Conservation (phyloP, 2,888 invertebrate genomes). For the Colletes collaris region DNA sequence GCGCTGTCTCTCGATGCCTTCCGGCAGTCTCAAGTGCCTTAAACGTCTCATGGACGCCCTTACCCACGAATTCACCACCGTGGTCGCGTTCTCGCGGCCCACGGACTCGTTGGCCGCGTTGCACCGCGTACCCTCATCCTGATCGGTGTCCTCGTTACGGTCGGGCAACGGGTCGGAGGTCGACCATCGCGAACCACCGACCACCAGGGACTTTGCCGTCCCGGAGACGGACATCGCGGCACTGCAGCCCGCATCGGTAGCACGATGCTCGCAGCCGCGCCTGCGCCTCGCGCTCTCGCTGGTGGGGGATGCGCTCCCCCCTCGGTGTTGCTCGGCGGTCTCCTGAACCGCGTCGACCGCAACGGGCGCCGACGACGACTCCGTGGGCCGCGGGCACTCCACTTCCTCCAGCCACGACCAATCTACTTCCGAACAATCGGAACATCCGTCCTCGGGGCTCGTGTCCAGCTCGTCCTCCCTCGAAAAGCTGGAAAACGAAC, state of each 20-base stretch:
- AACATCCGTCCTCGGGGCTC: conserved; percentile 56
- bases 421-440: conserved; percentile 79
- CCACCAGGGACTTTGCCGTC: conserved; percentile 75
- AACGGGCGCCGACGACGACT: conserved; percentile 61
- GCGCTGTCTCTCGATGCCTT: conserved; percentile 57
- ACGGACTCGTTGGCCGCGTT: conserved; percentile 79
- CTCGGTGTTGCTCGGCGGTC: conserved; percentile 50
- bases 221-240: conserved; percentile 81
- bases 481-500: conserved; percentile 38
- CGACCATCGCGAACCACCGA: conserved; percentile 51
- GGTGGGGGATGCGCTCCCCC: conserved; percentile 69
- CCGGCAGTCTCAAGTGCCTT: conserved; percentile 84
- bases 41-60: conserved; percentile 85
- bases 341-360: conserved; percentile 56
- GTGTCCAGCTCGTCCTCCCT: conserved; percentile 22
- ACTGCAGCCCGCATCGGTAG: conserved; percentile 75
- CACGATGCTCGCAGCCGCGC: conserved; percentile 70
- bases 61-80: conserved; percentile 82
- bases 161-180: conserved; percentile 34
- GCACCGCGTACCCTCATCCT: conserved; percentile 64
- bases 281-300: conserved; percentile 64
- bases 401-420: conserved; percentile 82
- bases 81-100: conserved; percentile 60
- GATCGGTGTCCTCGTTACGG: conserved; percentile 11
- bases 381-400: conserved; percentile 72